Evolutionary conservation across 2,888 invertebrate genomes (phyloP).

Genomic region (Ormyrus pomaceus): DNA sequence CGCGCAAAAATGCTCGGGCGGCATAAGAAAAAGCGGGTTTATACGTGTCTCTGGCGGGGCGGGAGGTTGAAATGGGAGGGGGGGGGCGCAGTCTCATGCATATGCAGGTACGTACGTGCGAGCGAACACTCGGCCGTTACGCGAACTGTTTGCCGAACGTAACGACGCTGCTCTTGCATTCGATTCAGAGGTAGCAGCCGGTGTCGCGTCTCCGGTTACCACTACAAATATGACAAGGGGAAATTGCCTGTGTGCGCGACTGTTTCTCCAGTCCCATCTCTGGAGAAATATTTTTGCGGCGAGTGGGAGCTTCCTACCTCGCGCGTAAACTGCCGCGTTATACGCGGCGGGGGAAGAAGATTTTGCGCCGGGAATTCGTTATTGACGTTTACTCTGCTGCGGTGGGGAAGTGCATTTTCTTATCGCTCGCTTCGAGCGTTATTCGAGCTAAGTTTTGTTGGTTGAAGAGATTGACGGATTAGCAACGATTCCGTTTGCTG

Average conservation of each 20-base stretch:
- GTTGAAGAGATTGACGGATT: too few relatives aligned
- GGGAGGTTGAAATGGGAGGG: not conserved
- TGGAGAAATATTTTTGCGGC: not conserved
- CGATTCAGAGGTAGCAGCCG: conserved; percentile 13
- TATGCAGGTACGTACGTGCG: conserved; percentile 20
- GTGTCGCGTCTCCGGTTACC: conserved; percentile 17
- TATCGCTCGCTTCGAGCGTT: too few relatives aligned
- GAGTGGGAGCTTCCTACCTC: not conserved
- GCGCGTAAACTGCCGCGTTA: too few relatives aligned
- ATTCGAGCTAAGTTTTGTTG: too few relatives aligned
- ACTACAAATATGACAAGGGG: conserved; percentile 41
- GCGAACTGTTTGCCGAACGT: conserved; percentile 42
- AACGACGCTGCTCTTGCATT: conserved; percentile 33
- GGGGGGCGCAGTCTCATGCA: conserved; percentile 7
- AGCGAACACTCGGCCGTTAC: conserved; percentile 25
- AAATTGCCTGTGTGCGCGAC: conserved; percentile 21
- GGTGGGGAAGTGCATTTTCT: too few relatives aligned
- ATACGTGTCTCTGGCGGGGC: not conserved
- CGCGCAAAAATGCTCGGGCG: not conserved
- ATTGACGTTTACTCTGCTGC: too few relatives aligned
- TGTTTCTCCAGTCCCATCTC: too few relatives aligned
- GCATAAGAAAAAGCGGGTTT: not conserved
- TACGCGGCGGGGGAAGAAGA: too few relatives aligned
- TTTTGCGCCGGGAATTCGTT: too few relatives aligned
- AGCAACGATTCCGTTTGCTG: too few relatives aligned